Evolutionary conservation across 2,888 invertebrate genomes (phyloP).

Genomic region (Pristionchus entomophagus): DNA sequence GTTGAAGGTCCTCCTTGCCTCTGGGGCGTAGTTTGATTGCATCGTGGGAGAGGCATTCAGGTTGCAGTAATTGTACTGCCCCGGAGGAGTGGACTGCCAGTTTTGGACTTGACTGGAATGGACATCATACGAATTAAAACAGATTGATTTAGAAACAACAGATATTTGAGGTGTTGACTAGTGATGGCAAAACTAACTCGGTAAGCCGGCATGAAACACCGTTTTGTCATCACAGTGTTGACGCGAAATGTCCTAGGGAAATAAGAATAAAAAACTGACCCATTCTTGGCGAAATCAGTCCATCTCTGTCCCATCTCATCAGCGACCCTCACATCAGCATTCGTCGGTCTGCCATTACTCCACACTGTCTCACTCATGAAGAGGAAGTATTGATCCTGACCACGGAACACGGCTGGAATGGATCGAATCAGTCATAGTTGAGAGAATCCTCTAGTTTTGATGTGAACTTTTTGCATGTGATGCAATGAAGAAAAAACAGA

Average conservation of each 20-base stretch:
- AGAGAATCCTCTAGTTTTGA: no score
- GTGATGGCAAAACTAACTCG: not conserved
- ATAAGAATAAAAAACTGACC: conserved; percentile 44
- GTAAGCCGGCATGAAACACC: not conserved
- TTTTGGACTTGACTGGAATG: conserved; percentile 57
- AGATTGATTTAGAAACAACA: no score
- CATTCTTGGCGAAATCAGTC: conserved; percentile 67
- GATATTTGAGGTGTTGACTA: not conserved
- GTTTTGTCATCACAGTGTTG: no score
- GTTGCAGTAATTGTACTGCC: conserved; percentile 62
- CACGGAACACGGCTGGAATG: conserved; percentile 63
- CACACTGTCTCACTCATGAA: conserved; percentile 66
- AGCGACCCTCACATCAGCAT: conserved; percentile 60
- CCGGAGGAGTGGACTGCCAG: conserved; percentile 58
- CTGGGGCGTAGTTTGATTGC: conserved; percentile 56
- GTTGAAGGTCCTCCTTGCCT: conserved; percentile 62
- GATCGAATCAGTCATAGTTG: not conserved
- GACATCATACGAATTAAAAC: no score
- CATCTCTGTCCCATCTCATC: conserved; percentile 63
- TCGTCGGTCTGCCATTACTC: conserved; percentile 55
- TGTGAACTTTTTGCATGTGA: no score
- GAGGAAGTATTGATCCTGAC: conserved; percentile 64
- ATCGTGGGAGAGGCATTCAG: conserved; percentile 55
- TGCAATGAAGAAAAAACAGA: no score
- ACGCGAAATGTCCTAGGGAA: no score